phyloP scores from a whole-genome alignment of 2,797 vertebrate genomes.

The Cottoperca gobio region DNA sequence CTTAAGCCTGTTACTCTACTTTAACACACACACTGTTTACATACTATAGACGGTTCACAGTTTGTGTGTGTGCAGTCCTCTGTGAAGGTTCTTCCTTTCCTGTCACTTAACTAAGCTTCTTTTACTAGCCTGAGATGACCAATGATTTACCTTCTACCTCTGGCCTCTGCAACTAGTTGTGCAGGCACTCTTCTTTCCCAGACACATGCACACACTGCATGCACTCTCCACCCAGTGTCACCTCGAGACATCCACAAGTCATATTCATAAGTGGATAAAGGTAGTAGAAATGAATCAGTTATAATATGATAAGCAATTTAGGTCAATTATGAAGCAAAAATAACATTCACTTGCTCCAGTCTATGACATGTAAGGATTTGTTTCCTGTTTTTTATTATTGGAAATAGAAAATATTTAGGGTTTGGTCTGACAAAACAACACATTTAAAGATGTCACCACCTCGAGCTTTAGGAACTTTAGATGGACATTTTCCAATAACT shows the following conservation, averaged over 20 bases:
- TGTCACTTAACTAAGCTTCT: slow-evolving; percentile 73
- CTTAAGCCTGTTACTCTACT: slow-evolving; percentile 71
- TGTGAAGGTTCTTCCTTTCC: slow-evolving; percentile 72
- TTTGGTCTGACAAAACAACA: not conserved
- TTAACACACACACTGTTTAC: slow-evolving; percentile 76
- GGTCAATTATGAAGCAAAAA: not conserved
- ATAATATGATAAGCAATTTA: not conserved
- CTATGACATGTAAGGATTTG: not conserved
- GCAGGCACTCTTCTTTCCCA: slow-evolving; percentile 35
- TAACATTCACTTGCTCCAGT: not conserved
- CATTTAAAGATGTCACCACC: not conserved
- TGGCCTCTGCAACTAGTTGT: slow-evolving; percentile 45
- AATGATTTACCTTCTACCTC: slow-evolving; percentile 79
- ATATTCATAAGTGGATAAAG: slow-evolving; percentile 7
- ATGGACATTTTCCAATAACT: not conserved
- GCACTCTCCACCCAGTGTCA: slow-evolving; percentile 13
- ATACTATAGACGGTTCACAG: slow-evolving; percentile 62
- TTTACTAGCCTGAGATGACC: slow-evolving; percentile 79
- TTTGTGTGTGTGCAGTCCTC: slow-evolving; percentile 70
- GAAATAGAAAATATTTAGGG: not conserved
- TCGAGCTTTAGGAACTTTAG: not conserved
- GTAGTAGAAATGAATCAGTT: not conserved
- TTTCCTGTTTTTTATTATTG: not conserved
- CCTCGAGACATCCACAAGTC: slow-evolving; percentile 8
- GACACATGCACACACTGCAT: slow-evolving; percentile 27